Base-by-base conservation (phyloP, 2,888 invertebrate genomes). In the Tiliacea aurago region DNA sequence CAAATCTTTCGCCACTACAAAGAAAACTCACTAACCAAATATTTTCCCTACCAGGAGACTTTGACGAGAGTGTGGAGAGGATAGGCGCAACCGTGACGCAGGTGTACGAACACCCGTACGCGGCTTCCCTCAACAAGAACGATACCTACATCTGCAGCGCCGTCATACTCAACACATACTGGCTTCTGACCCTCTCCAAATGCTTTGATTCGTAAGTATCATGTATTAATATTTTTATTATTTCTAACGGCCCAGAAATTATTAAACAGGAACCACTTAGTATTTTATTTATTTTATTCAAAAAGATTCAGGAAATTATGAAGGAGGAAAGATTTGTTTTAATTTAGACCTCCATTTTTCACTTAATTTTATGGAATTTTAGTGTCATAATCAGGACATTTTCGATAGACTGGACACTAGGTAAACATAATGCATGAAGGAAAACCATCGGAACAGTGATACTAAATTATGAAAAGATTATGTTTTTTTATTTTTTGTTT, bases 161-260 rank as follows among this genome's bases (percentile, higher is more conserved):
- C 0, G 86, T 94, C 13, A 81, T 96, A 43, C 91, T 96, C 49
- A 96, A 96, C 87, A 90, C 87, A 0, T 91, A 93, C 77, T 96
- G 96, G 96, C 84, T 94, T 1, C 72, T 96, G 3, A 93, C 96
- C 0, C 80, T 94, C 0, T 94, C 96, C 0, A 95, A 95, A 75
- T 96, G 96, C 84, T 96, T 96, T 67, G 91, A 94, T 43, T 4
- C 91, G 96, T 96, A 76, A 94, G 96, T 95, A 37, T 58, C 1
- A 33, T 41, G 23, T 37, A 18, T 10, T 0, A 15, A 23, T 61
- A 1, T 61, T 33, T 23, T 5, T 15, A 23, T 7, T 4, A 4
- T 43, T 47, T 41, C n/a, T 33, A 0, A 66, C 9, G 4, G 4
- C 65, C 23, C 2, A 2, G 2, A 55, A 41, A 13, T 15, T 33